Base-by-base conservation (phyloP, 2,113 vertebrate genomes). In the Pagrus major region DNA sequence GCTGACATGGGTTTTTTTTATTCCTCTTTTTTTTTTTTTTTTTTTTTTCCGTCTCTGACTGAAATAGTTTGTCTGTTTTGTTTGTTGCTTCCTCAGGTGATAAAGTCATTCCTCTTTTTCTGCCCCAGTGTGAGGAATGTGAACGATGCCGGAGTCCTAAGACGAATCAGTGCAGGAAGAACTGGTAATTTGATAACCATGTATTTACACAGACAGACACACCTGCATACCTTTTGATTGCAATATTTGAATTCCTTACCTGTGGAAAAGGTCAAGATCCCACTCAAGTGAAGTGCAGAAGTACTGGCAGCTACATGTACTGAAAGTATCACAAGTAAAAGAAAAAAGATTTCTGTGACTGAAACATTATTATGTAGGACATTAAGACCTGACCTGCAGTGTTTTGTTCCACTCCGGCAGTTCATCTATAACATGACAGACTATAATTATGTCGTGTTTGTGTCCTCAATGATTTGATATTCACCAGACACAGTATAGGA, bases 31-130 rank as follows among this genome's bases (percentile, higher is more conserved):
- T 47, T 3, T 47, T 52, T 51, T 56, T 46, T 25, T 1, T 44
- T 21, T 3, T 1, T 16, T 9, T n/a, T n/a, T n/a, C n/a, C n/a
- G n/a, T n/a, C n/a, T n/a, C n/a, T n/a, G n/a, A n/a, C 31, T 33
- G 0, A 68, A 21, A 12, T 3, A 3, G 21, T 41, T 69, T 69
- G 0, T 55, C 42, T 73, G 5, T 6, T 59, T 64, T n/a, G n/a
- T 80, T 46, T 44, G 42, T 78, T 66, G 6, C 71, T 42, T 54
- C 18, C 9, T 0, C 75, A 97, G 96, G 96, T 23, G 96, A 96
- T 80, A 94, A 94, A 86, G 96, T 96, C 31, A 96, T 97, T 69
- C 95, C 96, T 6, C 90, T 96, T 51, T 94, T 95, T 54, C 33
- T 90, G 67, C 95, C 96, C 3, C 94, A 96, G 46, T 97, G 96